Percentiles rank a stretch among this genome's conserved stretches.
These are phyloP conservation scores for Salarias fasciatus DNA, from an alignment of 2,797 vertebrate species.

Conservation along the genomic window DNA sequence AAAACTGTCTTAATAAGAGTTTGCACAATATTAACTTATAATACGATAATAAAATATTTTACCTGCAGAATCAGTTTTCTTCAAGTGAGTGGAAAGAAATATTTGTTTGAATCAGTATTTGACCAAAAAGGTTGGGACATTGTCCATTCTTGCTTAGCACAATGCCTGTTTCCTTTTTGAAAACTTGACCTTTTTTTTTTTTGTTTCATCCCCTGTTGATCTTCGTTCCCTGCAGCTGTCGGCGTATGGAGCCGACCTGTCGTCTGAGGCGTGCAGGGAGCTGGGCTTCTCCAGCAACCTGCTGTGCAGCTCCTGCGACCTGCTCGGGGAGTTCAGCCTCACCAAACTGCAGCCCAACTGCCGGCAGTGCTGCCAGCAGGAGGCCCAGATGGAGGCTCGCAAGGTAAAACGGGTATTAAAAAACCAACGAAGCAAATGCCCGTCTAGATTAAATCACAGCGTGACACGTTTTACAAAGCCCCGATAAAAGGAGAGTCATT, in stretches of 20 bases:
- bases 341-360: slow-evolving; percentile 88
- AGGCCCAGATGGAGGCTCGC: slow-evolving; percentile 91
- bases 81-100: too few relatives aligned
- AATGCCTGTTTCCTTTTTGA: too few relatives aligned
- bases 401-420: slow-evolving; percentile 83
- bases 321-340: slow-evolving; percentile 93
- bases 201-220: neutral
- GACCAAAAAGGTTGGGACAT: too few relatives aligned
- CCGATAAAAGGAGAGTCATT: neutral
- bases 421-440: slow-evolving; percentile 16
- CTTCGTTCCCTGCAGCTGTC: slow-evolving; percentile 80
- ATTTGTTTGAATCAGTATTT: too few relatives aligned
- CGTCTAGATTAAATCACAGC: slow-evolving; percentile 12
- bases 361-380: slow-evolving; percentile 94
- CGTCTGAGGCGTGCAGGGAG: slow-evolving; percentile 95
- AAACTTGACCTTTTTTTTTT: too few relatives aligned
- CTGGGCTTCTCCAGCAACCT: slow-evolving; percentile 98
- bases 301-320: slow-evolving; percentile 95
- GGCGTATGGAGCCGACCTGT: slow-evolving; percentile 86
- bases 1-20: too few relatives aligned
- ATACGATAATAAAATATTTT: too few relatives aligned
- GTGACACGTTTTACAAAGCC: neutral
- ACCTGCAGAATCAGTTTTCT: too few relatives aligned
- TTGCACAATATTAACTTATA: too few relatives aligned
- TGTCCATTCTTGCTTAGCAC: too few relatives aligned